Percentiles rank a stretch among this genome's conserved stretches.
phyloP scores from a whole-genome alignment of 23 tunicate genomes.

The Botrylloides violaceus region DNA sequence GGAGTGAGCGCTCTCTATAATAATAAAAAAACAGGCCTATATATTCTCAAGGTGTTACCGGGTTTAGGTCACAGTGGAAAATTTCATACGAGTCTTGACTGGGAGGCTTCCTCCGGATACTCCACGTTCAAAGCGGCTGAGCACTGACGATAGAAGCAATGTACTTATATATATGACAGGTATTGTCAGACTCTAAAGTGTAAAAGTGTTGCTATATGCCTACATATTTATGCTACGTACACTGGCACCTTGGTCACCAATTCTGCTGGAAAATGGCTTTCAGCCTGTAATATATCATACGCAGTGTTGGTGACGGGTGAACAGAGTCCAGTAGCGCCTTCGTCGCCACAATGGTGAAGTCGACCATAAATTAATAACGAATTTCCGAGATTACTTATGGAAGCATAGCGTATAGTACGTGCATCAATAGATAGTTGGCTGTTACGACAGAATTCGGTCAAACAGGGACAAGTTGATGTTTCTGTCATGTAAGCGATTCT shows the following conservation, averaged over 20 bases:
- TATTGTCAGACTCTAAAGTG: not conserved
- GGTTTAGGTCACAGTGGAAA: slow-evolving; percentile 67
- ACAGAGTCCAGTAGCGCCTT: slow-evolving; percentile 15
- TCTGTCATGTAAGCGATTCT: too few species aligned
- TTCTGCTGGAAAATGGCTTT: slow-evolving; percentile 15
- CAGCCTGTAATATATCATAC: not conserved
- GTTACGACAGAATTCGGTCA: too few species aligned
- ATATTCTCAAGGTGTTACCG: too few species aligned
- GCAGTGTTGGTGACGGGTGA: slow-evolving; percentile 77
- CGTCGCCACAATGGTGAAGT: too few species aligned
- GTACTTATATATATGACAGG: slow-evolving; percentile 87
- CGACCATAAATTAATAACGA: too few species aligned
- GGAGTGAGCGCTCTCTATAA: too few species aligned
- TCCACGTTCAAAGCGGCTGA: slow-evolving; percentile 71
- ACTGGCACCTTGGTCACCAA: slow-evolving; percentile 94
- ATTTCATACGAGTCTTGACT: slow-evolving; percentile 80
- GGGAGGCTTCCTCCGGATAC: slow-evolving; percentile 70
- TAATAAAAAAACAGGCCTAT: too few species aligned
- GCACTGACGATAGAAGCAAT: slow-evolving; percentile 66
- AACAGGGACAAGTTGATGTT: too few species aligned
- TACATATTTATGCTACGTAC: not conserved
- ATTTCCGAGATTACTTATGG: too few species aligned
- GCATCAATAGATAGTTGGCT: too few species aligned
- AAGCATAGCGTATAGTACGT: too few species aligned
- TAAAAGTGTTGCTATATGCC: not conserved